These are phyloP conservation scores for Ginglymostoma cirratum DNA, from an alignment of 2,113 vertebrate genomes.

Conservation along the genomic window DNA sequence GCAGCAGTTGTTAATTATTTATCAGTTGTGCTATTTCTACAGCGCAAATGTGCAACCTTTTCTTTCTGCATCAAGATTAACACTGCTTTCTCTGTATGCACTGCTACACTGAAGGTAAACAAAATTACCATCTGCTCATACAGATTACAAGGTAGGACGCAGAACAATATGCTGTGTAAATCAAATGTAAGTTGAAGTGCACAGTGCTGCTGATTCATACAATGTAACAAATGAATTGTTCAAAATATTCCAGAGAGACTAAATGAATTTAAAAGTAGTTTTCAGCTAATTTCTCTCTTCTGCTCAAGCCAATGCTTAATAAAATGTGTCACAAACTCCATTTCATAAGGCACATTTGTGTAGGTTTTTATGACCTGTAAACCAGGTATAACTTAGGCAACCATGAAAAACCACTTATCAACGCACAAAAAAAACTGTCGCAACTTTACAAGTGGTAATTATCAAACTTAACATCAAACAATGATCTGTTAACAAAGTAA, in stretches of 20 bases:
- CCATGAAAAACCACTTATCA: not conserved
- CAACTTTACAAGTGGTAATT: not conserved
- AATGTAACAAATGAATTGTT: not conserved
- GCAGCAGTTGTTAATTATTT: not conserved
- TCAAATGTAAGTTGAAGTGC: not conserved
- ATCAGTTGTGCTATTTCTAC: not conserved
- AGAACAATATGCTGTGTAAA: not conserved
- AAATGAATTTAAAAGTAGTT: not conserved
- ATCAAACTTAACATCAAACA: not conserved
- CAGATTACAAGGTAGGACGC: not conserved
- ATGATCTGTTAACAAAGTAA: not conserved
- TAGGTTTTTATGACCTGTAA: not conserved
- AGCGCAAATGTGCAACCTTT: not conserved
- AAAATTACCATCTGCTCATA: not conserved
- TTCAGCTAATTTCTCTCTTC: not conserved
- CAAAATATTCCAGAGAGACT: not conserved
- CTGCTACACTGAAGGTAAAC: not conserved
- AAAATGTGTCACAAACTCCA: not conserved
- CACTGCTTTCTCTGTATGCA: not conserved
- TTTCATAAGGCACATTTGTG: not conserved
- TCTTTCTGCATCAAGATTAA: not conserved
- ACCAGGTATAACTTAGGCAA: not conserved
- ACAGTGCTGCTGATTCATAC: not conserved
- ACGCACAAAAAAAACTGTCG: not conserved
- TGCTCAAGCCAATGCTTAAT: not conserved